phyloP scores from a whole-genome alignment of 2,888 invertebrate species.

The Sisyra terminalis region DNA sequence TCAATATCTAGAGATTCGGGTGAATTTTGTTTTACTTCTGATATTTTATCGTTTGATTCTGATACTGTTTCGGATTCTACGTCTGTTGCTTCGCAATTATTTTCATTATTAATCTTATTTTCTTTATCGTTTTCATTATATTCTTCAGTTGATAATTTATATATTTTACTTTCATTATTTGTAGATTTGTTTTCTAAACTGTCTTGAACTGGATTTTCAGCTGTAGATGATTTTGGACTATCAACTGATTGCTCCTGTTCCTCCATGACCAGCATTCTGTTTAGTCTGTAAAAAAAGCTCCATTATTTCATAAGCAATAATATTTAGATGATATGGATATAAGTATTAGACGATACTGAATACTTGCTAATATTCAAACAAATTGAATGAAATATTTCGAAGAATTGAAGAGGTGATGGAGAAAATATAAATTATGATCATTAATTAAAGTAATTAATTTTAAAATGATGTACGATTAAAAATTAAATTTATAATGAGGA shows the following conservation, averaged over 20 bases:
- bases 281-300: constrained; percentile 31
- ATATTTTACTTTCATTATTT: constrained; percentile 9
- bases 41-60: constrained; percentile 2
- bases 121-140: constrained; percentile 14
- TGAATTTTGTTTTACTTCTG: constrained; percentile 6
- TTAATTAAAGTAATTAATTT: no score
- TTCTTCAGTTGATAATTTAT: constrained; percentile 11
- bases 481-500: no score
- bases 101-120: constrained; percentile 9
- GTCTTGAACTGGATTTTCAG: neutral
- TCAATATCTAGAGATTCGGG: constrained; percentile 9
- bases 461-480: no score
- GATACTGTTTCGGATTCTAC: constrained; percentile 11
- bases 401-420: no score
- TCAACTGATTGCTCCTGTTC: constrained; percentile 29
- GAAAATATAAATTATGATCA: no score
- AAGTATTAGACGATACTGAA: no score
- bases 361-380: no score
- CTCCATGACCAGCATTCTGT: constrained; percentile 44
- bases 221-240: constrained; percentile 8
- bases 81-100: neutral
- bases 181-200: neutral
- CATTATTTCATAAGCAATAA: no score
- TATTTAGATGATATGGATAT: no score
- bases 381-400: no score